Evolutionary conservation across 2,888 invertebrate genomes (phyloP).

Genomic region (Choristoneura rosaceana): DNA sequence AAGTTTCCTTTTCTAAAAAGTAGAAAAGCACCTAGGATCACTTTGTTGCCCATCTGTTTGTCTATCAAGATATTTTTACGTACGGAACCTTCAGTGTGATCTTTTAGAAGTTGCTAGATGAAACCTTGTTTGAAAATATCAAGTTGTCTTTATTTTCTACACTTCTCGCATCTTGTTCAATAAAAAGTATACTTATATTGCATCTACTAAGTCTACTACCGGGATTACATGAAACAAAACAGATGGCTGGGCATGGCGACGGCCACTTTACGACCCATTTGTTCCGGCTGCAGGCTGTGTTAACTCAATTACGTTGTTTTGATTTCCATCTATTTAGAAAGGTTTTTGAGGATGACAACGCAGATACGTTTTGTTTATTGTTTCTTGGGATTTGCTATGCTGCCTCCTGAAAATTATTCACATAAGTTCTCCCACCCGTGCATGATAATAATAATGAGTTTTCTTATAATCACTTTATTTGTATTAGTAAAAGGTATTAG

Average conservation of each 20-base stretch:
- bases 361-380: background rate
- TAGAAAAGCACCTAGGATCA: no score
- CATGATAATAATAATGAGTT: no score
- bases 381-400: background rate
- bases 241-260: conserved; percentile 20
- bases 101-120: no score
- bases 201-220: background rate
- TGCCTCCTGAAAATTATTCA: background rate
- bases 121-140: no score
- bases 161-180: background rate
- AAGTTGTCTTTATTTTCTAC: background rate
- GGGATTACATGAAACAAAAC: conserved; percentile 11
- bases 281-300: conserved; percentile 21
- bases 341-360: background rate
- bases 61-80: no score
- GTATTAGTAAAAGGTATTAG: no score
- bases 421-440: no score
- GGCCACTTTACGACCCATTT: conserved; percentile 15
- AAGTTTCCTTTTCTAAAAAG: no score
- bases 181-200: background rate
- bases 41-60: no score
- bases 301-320: conserved; percentile 16
- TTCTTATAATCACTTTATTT: no score
- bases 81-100: no score
- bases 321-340: background rate